Percentiles rank a stretch among this genome's conserved stretches.
Conservation (phyloP, 2,113 vertebrate genomes). For the Nerophis ophidion region DNA sequence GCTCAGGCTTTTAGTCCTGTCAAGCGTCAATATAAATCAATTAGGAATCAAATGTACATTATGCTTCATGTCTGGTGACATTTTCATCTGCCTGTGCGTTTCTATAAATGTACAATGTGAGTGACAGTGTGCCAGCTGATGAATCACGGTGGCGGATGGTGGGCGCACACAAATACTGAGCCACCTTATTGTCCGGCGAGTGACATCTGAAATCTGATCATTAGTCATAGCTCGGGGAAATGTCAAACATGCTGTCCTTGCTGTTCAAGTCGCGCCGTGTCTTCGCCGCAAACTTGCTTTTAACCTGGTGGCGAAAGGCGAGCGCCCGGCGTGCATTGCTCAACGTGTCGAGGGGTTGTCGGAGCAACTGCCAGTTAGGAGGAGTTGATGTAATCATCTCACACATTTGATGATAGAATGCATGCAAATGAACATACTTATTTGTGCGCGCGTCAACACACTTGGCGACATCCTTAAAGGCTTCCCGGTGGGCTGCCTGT, state of each 20-base stretch:
- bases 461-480: conserved; percentile 22
- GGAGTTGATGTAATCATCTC: conserved; percentile 25
- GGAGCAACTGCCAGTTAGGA: conserved; percentile 46
- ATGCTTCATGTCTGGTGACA: conserved; percentile 12
- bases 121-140: neutral
- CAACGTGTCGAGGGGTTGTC: conserved; percentile 25
- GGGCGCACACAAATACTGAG: conserved; percentile 24
- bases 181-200: conserved; percentile 36
- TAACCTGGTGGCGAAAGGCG: no score
- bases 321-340: neutral
- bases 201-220: conserved; percentile 6
- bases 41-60: conserved; percentile 12
- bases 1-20: conserved; percentile 16
- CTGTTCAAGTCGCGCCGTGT: neutral
- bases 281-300: no score
- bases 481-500: conserved; percentile 40
- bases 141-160: conserved; percentile 26
- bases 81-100: conserved; percentile 7
- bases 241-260: conserved; percentile 31
- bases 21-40: conserved; percentile 15
- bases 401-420: neutral
- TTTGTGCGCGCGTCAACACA: neutral
- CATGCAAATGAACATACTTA: conserved; percentile 8
- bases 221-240: conserved; percentile 46
- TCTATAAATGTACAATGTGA: conserved; percentile 1